Evolutionary conservation across 2,888 invertebrate genomes (phyloP).

Genomic region (Rotaria macrura): DNA sequence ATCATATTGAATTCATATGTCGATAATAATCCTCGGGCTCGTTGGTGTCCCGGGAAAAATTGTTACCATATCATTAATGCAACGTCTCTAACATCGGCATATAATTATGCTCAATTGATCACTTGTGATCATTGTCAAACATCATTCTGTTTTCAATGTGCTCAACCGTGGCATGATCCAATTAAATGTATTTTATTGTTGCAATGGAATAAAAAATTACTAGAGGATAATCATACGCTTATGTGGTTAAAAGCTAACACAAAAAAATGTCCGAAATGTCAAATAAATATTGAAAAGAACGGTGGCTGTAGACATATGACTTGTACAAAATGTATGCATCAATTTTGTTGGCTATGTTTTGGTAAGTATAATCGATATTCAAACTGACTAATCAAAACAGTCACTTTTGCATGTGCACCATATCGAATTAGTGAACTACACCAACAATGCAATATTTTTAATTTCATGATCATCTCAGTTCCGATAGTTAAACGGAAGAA

Average conservation of each 20-base stretch:
- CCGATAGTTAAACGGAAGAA: too few species aligned
- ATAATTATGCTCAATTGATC: conserved; percentile 24
- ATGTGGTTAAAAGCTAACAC: conserved; percentile 98
- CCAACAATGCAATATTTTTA: too few species aligned
- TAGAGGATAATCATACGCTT: conserved; percentile 97
- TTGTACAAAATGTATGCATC: conserved; percentile 80
- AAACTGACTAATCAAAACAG: too few species aligned
- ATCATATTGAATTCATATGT: not conserved
- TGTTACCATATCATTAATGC: conserved; percentile 55
- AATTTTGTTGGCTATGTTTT: conserved; percentile 74
- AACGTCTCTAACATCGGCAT: conserved; percentile 35
- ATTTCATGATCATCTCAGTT: too few species aligned
- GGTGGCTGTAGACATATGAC: conserved; percentile 98
- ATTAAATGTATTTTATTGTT: conserved; percentile 88
- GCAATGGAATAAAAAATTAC: conserved; percentile 97
- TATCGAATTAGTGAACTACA: too few species aligned
- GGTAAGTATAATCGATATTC: not conserved
- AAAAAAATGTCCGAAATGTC: conserved; percentile 93
- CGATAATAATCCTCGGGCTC: not conserved
- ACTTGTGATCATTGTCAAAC: conserved; percentile 19
- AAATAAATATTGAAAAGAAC: conserved; percentile 98
- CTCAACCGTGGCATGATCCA: conserved; percentile 92
- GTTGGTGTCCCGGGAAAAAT: conserved; percentile 73
- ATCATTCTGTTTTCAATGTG: conserved; percentile 64
- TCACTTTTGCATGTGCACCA: too few species aligned